Base-by-base conservation (phyloP, 37 sponge, comb jelly and placozoan genomes). In the Sycon ciliatum region DNA sequence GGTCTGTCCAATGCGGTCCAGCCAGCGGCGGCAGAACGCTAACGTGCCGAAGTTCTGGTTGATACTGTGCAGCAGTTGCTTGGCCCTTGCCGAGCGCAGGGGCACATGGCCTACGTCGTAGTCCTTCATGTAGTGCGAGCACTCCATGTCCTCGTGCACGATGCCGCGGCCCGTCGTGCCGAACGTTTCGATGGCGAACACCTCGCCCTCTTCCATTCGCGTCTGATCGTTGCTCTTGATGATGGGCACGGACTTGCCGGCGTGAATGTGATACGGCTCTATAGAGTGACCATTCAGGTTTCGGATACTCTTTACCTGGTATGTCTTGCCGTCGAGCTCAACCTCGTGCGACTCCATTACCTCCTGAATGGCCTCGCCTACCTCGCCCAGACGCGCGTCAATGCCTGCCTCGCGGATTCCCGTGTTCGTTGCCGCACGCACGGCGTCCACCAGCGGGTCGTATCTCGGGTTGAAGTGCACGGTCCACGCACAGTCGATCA, bases 111-210 rank as follows among this genome's bases (percentile, higher is more conserved):
- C 89, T 11, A 80, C 69, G n/a, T 92, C 92, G 68, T 69, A 91
- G 81, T 89, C 81, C 81, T 96, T 96, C 98, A 96, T 96, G 77
- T 96, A 96, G 65, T 96, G 98, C 5, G 93, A 93, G 78, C 89
- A 89, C 56, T 96, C 98, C 87, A 96, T 82, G 77, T 92, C 98
- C 53, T 96, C 98, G 57, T 96, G 98, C 32, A 96, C 93, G 42
- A 89, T 36, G 0, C 98, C 98, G 46, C 79, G 80, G 23, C 92
- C 98, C 0, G 98, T 96, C 38, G 87, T 89, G 31, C 98, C 98
- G 68, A 96, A 96, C 5, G 98, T 96, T 67, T 96, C 98, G 36
- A 96, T 96, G 33, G 98, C 98, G 81, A 79, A 96, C 77, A 92
- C 86, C 74, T 96, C 98, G 32, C 93, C 93, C 52, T 96, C 98